Conservation (phyloP, 2,113 vertebrate species). For the Tupaia tana region DNA sequence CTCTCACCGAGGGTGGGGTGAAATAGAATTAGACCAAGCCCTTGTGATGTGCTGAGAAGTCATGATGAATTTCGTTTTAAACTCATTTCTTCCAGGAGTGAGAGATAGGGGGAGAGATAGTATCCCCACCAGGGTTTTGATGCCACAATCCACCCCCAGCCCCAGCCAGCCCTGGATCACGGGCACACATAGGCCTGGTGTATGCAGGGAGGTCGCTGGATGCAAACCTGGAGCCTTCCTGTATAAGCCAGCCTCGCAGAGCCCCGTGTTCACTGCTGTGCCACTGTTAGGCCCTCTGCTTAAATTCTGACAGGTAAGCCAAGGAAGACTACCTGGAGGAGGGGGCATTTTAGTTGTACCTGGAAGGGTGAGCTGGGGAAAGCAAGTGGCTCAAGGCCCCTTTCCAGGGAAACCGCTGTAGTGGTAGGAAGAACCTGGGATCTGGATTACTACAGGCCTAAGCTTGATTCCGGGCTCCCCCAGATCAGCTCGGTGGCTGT, state of each 20-base stretch:
- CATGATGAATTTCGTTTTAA: too few species aligned
- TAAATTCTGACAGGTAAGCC: not conserved
- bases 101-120: too few species aligned
- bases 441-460: not conserved
- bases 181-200: too few species aligned
- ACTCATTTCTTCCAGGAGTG: too few species aligned
- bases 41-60: not conserved
- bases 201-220: too few species aligned
- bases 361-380: not conserved
- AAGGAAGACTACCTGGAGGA: not conserved
- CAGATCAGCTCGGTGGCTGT: not conserved
- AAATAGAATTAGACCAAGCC: not conserved
- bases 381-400: not conserved
- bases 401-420: not conserved
- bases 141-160: too few species aligned
- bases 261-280: too few species aligned
- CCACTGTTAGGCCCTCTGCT: too few species aligned
- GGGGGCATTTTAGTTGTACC: not conserved
- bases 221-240: too few species aligned
- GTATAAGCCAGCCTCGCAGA: too few species aligned
- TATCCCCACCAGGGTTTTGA: too few species aligned
- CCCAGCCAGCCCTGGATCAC: too few species aligned
- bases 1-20: not conserved
- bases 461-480: not conserved
- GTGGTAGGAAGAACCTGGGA: not conserved